Conservation (phyloP, 1,140 invertebrate species). For the Dinothrombium tinctorium region DNA sequence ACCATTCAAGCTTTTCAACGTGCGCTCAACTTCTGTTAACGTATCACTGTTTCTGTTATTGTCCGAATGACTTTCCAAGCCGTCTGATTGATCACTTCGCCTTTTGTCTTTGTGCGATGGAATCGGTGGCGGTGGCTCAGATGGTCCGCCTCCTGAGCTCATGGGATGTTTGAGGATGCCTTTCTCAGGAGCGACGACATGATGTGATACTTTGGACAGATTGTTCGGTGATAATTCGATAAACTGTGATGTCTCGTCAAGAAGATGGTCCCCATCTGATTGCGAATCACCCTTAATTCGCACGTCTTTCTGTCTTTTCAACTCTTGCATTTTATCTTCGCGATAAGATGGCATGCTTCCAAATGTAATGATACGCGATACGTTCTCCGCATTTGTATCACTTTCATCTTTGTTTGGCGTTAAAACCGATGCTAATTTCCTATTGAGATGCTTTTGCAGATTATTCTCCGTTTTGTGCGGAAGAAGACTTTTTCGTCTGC, state of each 20-base stretch:
- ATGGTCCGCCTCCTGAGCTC: conserved; percentile 1
- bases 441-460: conserved; percentile 31
- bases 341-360: conserved; percentile 49
- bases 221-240: conserved; percentile 51
- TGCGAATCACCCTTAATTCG: not conserved
- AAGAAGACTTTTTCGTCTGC: conserved; percentile 16
- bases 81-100: not conserved
- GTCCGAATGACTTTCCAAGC: conserved; percentile 14
- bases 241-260: conserved; percentile 29
- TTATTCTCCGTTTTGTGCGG: conserved; percentile 5
- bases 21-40: conserved; percentile 44
- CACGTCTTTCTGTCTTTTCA: conserved; percentile 4
- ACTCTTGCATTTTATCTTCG: conserved; percentile 17
- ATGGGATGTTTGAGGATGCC: conserved; percentile 40
- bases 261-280: not conserved
- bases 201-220: conserved; percentile 29
- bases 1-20: conserved; percentile 59
- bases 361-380: conserved; percentile 33
- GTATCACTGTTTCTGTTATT: conserved; percentile 16
- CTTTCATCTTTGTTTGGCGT: not conserved
- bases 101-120: conserved; percentile 6
- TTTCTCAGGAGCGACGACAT: conserved; percentile 35
- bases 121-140: conserved; percentile 7
- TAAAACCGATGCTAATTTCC: conserved; percentile 36
- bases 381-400: not conserved